Conservation (phyloP, 2,888 invertebrate genomes). For the Drosophila atroscutellata region DNA sequence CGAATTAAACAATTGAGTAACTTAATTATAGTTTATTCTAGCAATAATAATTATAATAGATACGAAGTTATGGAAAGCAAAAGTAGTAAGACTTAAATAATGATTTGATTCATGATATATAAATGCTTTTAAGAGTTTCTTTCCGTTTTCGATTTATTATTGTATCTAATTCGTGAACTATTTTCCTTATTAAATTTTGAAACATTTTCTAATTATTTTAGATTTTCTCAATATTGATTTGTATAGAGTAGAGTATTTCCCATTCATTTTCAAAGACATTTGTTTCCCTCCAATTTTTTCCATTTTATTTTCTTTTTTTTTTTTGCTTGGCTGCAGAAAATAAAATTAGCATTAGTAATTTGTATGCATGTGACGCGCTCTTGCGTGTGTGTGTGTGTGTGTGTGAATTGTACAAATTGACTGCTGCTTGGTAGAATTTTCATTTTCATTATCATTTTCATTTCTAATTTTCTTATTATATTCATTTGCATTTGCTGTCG, state of each 20-base stretch:
- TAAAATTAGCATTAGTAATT: conserved; percentile 78
- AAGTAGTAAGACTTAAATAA: neutral
- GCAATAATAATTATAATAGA: neutral
- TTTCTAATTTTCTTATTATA: conserved; percentile 26
- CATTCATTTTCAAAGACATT: neutral
- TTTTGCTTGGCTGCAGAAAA: conserved; percentile 39
- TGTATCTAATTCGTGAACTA: rapidly evolving
- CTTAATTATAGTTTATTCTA: neutral
- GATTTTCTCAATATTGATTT: neutral
- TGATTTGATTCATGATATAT: neutral
- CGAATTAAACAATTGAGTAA: neutral
- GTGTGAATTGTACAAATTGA: conserved; percentile 24
- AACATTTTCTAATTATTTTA: neutral
- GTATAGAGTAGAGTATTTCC: conserved; percentile 34
- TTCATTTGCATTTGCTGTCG: conserved; percentile 30
- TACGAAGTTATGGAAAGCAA: rapidly evolving
- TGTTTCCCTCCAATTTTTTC: neutral
- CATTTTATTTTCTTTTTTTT: neutral
- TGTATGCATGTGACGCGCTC: conserved; percentile 59
- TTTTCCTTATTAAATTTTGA: neutral
- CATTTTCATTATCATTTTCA: conserved; percentile 45
- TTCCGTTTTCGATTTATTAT: rapidly evolving
- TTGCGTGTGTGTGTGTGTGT: conserved; percentile 4
- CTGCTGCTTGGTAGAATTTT: conserved; percentile 29
- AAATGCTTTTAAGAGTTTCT: neutral